Evolutionary conservation across 2,113 vertebrate species (phyloP), one percentile per base, ranked within the genome.

Genomic region (Andinoacara biseriatus): DNA sequence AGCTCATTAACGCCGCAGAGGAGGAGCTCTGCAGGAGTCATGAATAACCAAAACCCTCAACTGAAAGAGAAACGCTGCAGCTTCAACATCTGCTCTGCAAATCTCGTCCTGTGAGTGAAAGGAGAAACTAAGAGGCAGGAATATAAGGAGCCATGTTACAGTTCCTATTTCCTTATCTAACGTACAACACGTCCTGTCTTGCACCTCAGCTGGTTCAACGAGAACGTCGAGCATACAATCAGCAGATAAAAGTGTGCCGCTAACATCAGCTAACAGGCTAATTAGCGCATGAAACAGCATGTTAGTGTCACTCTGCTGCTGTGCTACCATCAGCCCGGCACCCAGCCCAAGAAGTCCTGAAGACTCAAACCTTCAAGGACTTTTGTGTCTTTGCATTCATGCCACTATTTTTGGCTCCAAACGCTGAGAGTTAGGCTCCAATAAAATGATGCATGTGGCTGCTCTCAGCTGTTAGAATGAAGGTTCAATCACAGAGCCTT

Each of bases 131-230:
- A 49, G 13, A 65, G 63, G 40, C 40, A 49, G 22, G 22, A 49
- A 49, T 69, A 49, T 69, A 18, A 72, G 1, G 43, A 72, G 43
- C 43, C 10, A 10, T 29, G 17, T 31, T 72, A 52, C 24, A 52
- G 24, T 52, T 69, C 24, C 65, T 8, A 10, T 20, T 69, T 69
- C 17, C 43, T 72, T 72, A 72, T 72, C 65, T 52, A 52, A 29
- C 17, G 20, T 17, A 2, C 43, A 72, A 13, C 65, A 31, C 43
- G 65, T 72, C 43, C 43, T 31, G 65, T 72, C 24, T 26, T 29
- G 20, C 15, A 54, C 29, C 76, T 78, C 77, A 65, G 43, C 65
- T 72, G 65, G 65, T 72, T 72, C 65, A 57, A 57, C 49, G 2
- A 54, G 77, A 65, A 40, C 60, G 33, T 31, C 2, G 20, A 74